Evolutionary conservation across 2,113 vertebrate genomes (phyloP).

Genomic region (Archocentrus centrarchus): DNA sequence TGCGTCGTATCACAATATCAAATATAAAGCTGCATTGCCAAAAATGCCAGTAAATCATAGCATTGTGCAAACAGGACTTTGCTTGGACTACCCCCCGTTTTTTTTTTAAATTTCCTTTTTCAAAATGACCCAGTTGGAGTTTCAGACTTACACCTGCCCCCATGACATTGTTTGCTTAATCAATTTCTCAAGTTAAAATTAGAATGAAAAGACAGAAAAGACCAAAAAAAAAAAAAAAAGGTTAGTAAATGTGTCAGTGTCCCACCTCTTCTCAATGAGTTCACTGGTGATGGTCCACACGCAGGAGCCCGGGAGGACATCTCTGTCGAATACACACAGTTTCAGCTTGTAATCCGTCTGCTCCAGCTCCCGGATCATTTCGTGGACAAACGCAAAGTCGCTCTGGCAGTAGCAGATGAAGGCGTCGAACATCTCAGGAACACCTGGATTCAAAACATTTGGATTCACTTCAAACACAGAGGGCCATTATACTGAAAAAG

Average conservation of each 20-base stretch:
- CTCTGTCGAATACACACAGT: constrained; percentile 94
- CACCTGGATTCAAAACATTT: constrained; percentile 22
- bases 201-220: background rate
- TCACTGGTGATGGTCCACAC: constrained; percentile 96
- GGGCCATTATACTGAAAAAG: background rate
- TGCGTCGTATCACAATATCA: background rate
- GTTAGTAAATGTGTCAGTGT: background rate
- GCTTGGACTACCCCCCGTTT: no score
- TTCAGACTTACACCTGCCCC: background rate
- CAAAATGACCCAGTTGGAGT: background rate
- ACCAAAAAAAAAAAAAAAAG: background rate
- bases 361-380: constrained; percentile 95
- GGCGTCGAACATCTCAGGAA: constrained; percentile 91
- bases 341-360: constrained; percentile 89
- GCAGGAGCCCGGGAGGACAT: constrained; percentile 94
- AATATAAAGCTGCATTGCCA: background rate
- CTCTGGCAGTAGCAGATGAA: constrained; percentile 97
- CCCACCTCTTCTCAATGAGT: constrained; percentile 93
- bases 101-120: background rate
- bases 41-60: background rate
- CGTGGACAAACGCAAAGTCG: constrained; percentile 92
- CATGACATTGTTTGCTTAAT: background rate
- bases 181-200: constrained; percentile 2
- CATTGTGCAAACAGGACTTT: background rate
- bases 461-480: background rate